A percentile compares a stretch with the other conserved stretches of the same genome.
Conservation (phyloP, 2,888 invertebrate genomes). For the Girardia tigrina region DNA sequence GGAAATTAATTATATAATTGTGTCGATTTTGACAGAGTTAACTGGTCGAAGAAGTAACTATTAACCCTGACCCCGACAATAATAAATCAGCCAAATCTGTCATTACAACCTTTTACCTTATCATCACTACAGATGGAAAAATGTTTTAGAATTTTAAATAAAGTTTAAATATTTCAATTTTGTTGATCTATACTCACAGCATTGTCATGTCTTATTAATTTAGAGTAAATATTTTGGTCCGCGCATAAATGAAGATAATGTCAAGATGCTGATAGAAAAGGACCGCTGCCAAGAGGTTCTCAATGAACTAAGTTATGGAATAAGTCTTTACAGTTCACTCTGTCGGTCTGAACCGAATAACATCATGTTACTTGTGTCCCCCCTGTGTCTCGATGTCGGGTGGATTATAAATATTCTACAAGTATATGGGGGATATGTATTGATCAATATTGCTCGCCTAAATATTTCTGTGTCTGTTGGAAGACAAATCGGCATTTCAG, state of each 20-base stretch:
- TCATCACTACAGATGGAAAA: too few species aligned
- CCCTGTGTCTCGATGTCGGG: neutral
- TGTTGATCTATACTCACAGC: too few species aligned
- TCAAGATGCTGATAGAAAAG: neutral
- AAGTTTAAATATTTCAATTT: too few species aligned
- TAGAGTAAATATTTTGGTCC: neutral
- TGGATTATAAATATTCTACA: neutral
- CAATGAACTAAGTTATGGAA: neutral
- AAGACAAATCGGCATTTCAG: neutral
- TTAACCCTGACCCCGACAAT: too few species aligned
- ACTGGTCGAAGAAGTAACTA: too few species aligned
- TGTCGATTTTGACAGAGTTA: too few species aligned
- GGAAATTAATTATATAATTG: too few species aligned
- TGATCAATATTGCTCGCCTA: neutral
- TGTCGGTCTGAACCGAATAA: neutral
- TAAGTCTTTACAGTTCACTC: neutral
- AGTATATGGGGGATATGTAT: neutral
- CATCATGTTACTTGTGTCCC: neutral
- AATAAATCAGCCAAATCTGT: too few species aligned
- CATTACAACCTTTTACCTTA: too few species aligned
- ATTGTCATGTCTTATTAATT: too few species aligned
- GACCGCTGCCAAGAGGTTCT: neutral
- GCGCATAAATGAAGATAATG: neutral
- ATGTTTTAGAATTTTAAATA: too few species aligned
- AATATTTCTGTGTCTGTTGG: neutral